Conservation (phyloP, 2,888 invertebrate genomes). For the Branchipolynoe longqiensis region DNA sequence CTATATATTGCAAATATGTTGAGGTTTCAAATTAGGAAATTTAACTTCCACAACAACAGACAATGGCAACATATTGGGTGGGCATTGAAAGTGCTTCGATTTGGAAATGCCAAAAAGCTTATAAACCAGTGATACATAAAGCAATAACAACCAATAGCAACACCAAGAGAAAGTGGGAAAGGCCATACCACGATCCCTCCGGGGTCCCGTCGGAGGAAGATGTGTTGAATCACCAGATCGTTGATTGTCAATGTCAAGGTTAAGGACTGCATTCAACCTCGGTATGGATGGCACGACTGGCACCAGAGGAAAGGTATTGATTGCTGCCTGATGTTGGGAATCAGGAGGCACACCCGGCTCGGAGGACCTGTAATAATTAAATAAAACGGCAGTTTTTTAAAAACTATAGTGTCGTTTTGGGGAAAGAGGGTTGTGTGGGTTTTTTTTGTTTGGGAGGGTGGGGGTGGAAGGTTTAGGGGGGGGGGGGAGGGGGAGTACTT, state of each 20-base stretch:
- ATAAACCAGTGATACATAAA: not conserved
- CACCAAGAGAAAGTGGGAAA: not conserved
- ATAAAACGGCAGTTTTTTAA: too few species aligned
- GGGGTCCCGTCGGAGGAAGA: constrained; percentile 8
- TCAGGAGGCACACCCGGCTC: not conserved
- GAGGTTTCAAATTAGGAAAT: too few species aligned
- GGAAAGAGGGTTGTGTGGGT: too few species aligned
- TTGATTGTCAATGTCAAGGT: constrained; percentile 1
- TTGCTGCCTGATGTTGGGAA: not conserved
- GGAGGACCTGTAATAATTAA: not conserved
- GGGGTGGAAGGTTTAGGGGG: too few species aligned
- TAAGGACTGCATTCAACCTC: not conserved
- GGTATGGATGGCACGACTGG: constrained; percentile 31
- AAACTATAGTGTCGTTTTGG: too few species aligned
- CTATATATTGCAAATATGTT: too few species aligned
- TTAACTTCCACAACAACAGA: too few species aligned
- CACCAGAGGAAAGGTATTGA: not conserved
- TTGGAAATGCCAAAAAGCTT: not conserved
- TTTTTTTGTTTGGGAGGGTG: too few species aligned
- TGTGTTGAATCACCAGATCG: not conserved
- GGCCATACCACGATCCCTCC: not conserved
- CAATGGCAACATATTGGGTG: too few species aligned
- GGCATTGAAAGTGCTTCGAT: too few species aligned
- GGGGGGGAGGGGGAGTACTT: too few species aligned
- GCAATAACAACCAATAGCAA: not conserved